Evolutionary conservation across 2,113 vertebrate species (phyloP), one percentile per base, ranked within the genome.

Genomic region (Empidonax traillii): DNA sequence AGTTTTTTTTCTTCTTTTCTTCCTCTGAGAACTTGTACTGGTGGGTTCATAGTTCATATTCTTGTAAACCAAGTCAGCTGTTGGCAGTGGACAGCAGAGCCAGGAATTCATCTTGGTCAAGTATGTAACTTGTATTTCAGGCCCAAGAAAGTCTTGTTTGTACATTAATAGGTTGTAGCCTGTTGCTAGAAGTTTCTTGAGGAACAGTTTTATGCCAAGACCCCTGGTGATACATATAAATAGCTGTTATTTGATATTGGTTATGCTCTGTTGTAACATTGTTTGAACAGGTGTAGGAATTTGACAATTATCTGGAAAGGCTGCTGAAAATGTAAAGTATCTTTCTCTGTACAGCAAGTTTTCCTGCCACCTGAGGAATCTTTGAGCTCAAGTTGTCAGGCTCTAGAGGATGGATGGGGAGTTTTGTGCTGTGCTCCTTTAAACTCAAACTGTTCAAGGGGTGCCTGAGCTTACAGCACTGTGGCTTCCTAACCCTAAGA

Each of bases 281-380:
- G 69, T 92, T 96, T 82, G 85, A 89, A 86, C 75, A 81, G 35
- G 33, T 73, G 30, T 83, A 97, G 97, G 97, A 98, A 97, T 98
- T 98, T 98, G 98, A 97, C 97, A 98, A 97, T 98, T 97, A 97
- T 97, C 94, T 98, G 97, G 97, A 98, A 98, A 98, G 97, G 97
- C 97, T 98, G 97, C 98, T 96, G 96, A 97, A 97, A 97, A 97
- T 98, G 96, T 97, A 97, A 96, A 97, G 97, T 98, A 88, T 97
- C 98, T 95, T 98, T 87, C 97, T 98, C 97, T 97, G 97, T 97
- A 95, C 98, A 96, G 96, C 97, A 93, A 98, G 97, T 93, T 97
- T 98, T 98, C 98, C 96, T 96, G 97, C 97, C 97, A 97, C 97
- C 96, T 98, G 98, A 98, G 98, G 97, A 98, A 97, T 97, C 35